Base-by-base conservation (phyloP, 2,888 invertebrate genomes). In the Acholoe squamosa region DNA sequence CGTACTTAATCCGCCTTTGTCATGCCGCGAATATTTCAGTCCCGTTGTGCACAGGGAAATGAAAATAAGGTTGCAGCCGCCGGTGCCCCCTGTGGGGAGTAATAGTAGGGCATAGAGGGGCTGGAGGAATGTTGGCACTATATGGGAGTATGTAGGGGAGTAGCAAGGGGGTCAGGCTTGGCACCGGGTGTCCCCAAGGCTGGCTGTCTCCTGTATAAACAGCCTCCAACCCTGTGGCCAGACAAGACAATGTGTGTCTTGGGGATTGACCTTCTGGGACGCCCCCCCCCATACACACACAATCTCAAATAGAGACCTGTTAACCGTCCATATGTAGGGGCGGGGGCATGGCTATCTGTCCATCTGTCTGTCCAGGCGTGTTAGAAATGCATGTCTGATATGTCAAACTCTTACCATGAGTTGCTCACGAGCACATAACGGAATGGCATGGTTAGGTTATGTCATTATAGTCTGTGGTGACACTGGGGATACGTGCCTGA, bases 221-320 rank as follows among this genome's bases (percentile, higher is more conserved):
- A 86, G 16, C 34, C 19, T 54, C 52, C 28, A 28, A 16, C 56
- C 86, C 56, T 54, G 56, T 54, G 7, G 52, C 86, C 86, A 86
- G 86, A 86, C 86, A 86, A 52, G 86, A 86, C 86, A 86, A 86
- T 86, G 56, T 86, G 86, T 86, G 86, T 86, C 86, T 86, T 86
- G 86, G 86, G 86, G 86, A 86, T 86, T 86, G 86, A 86, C 86
- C 86, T 33, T 86, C 80, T 43, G 80, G 7, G 80, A 31, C 25
- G 76, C 22, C 43, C 80, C 19, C 25, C 80, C 80, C 80, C 80
- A 10, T 5, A 7, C 76, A 0, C 76, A 43, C 43, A 43, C 10
- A n/a, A 3, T 7, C 61, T 61, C n/a, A 61, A 7, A 61, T 19
- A 61, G 61, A 61, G 61, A 61, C 61, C n/a, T 61, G 61, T 61